Conservation (phyloP, 2,797 vertebrate genomes). For the Carcharodon carcharias region DNA sequence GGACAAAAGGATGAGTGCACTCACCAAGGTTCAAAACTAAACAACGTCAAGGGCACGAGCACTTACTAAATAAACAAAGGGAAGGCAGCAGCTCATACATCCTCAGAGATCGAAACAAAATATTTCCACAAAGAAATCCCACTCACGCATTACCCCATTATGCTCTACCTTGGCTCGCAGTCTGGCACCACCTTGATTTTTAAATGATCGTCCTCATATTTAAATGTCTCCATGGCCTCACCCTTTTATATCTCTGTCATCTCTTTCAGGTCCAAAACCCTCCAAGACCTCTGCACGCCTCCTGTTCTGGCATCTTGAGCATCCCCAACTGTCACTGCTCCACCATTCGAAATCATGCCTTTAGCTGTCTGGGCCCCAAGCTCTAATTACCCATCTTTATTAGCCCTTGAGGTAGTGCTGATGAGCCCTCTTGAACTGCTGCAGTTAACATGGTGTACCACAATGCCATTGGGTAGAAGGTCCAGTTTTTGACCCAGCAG, state of each 20-base stretch:
- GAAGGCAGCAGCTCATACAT: background rate
- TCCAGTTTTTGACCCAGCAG: too few relatives aligned
- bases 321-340: background rate
- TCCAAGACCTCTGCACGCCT: background rate
- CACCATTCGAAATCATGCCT: background rate
- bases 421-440: too few relatives aligned
- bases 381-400: background rate
- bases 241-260: background rate
- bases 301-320: background rate
- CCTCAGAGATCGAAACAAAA: background rate
- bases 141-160: background rate
- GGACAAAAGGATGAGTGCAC: conserved; percentile 61
- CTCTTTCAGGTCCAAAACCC: background rate
- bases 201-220: too few relatives aligned
- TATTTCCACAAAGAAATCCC: background rate
- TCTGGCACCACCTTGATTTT: background rate
- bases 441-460: too few relatives aligned
- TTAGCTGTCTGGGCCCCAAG: background rate
- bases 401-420: too few relatives aligned
- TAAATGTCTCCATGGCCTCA: background rate
- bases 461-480: too few relatives aligned
- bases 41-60: background rate
- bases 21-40: background rate
- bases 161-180: background rate
- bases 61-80: background rate